Conservation (phyloP, 2,113 vertebrate species). For the Dascyllus trimaculatus region DNA sequence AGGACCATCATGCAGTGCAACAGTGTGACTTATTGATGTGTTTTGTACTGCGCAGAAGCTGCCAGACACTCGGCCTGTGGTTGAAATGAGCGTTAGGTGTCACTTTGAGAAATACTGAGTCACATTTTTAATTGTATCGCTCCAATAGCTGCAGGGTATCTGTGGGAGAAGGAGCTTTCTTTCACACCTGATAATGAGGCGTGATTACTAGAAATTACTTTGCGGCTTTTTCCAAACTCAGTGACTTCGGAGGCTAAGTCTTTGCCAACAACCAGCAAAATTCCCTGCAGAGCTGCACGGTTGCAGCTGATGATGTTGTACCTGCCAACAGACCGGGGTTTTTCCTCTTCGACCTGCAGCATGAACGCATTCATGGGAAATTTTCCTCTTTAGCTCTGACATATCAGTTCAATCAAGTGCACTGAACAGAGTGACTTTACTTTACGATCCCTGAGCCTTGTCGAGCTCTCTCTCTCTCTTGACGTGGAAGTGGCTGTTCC, state of each 20-base stretch:
- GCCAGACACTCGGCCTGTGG: too few species aligned
- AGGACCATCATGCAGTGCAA: too few species aligned
- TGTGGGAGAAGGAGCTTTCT: constrained; percentile 23
- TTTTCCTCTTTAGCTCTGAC: not conserved
- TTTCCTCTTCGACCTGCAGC: constrained; percentile 4
- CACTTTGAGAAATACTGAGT: not conserved
- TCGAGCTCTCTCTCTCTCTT: not conserved
- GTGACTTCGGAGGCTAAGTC: constrained; percentile 29
- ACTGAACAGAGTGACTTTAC: constrained; percentile 26
- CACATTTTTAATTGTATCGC: not conserved
- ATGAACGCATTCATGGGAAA: constrained; percentile 33
- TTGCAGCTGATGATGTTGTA: constrained; percentile 14
- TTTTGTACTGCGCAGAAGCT: not conserved
- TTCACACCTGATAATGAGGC: constrained; percentile 13
- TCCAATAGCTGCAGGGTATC: constrained; percentile 2
- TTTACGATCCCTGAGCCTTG: constrained; percentile 8
- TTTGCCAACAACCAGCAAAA: constrained; percentile 20
- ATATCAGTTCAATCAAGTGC: constrained; percentile 32
- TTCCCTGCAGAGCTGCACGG: constrained; percentile 22
- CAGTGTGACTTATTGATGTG: not conserved
- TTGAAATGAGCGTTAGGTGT: not conserved
- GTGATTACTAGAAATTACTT: constrained; percentile 20
- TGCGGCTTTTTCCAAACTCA: constrained; percentile 25
- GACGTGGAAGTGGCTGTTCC: constrained; percentile 26
- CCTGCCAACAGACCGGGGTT: constrained; percentile 3